Evolutionary conservation across 2,797 vertebrate species (phyloP).

Genomic region (Numenius phaeopus): DNA sequence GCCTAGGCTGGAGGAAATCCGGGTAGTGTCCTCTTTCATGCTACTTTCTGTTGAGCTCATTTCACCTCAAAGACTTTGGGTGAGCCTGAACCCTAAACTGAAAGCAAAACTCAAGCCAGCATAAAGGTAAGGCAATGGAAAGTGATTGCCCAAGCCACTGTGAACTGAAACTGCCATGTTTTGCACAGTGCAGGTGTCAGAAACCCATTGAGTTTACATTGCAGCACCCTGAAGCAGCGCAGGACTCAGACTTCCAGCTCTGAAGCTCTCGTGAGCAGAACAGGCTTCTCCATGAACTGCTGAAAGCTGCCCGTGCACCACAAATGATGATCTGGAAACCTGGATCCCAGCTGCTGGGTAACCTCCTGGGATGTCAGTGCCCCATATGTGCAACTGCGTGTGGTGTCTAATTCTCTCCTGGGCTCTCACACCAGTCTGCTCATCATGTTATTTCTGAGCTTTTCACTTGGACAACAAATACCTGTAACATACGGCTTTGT

Average conservation of each 20-base stretch:
- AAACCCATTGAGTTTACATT: not conserved
- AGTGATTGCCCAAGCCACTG: conserved; percentile 48
- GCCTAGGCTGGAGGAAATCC: conserved; percentile 38
- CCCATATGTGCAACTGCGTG: not conserved
- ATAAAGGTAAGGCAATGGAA: conserved; percentile 59
- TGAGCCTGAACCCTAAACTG: conserved; percentile 33
- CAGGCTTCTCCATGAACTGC: not conserved
- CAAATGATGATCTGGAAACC: not conserved
- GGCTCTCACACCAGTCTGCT: not conserved
- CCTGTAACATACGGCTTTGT: not conserved
- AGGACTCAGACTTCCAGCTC: not conserved
- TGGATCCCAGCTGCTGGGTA: not conserved
- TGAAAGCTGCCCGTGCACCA: not conserved
- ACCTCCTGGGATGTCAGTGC: not conserved
- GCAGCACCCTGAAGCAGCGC: not conserved
- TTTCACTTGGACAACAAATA: not conserved
- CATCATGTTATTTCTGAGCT: not conserved
- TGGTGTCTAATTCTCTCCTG: not conserved
- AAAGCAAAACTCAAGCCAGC: conserved; percentile 60
- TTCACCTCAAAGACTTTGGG: conserved; percentile 42
- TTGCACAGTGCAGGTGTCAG: not conserved
- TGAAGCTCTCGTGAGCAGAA: not conserved
- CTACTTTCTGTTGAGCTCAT: conserved; percentile 63
- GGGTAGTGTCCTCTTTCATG: conserved; percentile 51
- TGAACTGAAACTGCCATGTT: conserved; percentile 50